Evolutionary conservation across 2,888 invertebrate genomes (phyloP).

Genomic region (Thymelicus acteon): DNA sequence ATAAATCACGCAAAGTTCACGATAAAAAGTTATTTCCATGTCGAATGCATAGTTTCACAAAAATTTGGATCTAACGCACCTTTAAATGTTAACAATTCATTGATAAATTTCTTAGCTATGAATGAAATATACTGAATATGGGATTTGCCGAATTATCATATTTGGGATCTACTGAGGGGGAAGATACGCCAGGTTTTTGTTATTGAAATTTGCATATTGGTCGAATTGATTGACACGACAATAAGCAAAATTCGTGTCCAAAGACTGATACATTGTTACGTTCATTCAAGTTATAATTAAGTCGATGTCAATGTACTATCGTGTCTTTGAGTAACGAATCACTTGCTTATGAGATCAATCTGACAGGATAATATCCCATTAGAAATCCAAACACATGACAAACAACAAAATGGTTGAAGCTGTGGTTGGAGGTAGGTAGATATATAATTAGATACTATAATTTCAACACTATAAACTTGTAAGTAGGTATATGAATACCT

Average conservation of each 20-base stretch:
- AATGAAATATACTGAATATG: not conserved
- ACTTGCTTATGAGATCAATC: constrained; percentile 36
- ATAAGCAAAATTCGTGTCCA: constrained; percentile 55
- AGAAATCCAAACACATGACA: not conserved
- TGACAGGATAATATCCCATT: constrained; percentile 5
- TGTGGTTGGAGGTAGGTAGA: not conserved
- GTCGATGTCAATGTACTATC: constrained; percentile 63
- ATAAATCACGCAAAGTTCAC: constrained; percentile 39
- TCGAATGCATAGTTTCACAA: constrained; percentile 4
- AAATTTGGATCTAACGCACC: not conserved
- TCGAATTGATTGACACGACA: constrained; percentile 49
- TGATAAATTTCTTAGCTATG: not conserved
- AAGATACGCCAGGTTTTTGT: constrained; percentile 20
- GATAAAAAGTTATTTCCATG: constrained; percentile 29
- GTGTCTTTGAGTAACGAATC: constrained; percentile 43
- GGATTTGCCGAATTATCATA: not conserved
- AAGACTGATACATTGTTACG: constrained; percentile 49
- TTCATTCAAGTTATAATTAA: constrained; percentile 48
- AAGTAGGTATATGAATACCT: constrained; percentile 2
- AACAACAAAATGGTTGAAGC: not conserved
- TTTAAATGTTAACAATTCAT: too few species aligned
- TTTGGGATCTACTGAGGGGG: not conserved
- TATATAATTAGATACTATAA: constrained; percentile 13
- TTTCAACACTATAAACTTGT: constrained; percentile 1
- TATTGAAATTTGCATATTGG: constrained; percentile 25